Evolutionary conservation across 1,140 invertebrate species (phyloP).

Genomic region (Lepidotrigona ventralis): DNA sequence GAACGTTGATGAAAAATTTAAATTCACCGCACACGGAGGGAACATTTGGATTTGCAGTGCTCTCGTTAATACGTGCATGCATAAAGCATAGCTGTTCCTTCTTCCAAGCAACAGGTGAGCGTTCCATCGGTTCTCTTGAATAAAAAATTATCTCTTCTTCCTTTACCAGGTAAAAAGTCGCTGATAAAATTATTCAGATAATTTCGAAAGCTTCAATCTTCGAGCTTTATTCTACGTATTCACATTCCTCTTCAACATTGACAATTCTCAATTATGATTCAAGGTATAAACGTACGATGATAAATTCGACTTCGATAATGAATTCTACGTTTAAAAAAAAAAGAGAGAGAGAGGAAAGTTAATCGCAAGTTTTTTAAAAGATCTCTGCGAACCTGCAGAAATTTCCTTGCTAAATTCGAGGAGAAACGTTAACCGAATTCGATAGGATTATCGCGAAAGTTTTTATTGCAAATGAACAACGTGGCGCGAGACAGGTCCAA

Average conservation of each 20-base stretch:
- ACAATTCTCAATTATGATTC: too few species aligned
- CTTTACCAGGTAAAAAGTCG: too few species aligned
- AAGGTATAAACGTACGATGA: too few species aligned
- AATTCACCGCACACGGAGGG: too few species aligned
- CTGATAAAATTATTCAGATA: neutral
- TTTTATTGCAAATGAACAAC: neutral
- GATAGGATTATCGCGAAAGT: neutral
- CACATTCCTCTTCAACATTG: too few species aligned
- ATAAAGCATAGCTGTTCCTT: neutral
- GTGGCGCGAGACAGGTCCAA: neutral
- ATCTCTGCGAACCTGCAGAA: too few species aligned
- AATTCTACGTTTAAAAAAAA: too few species aligned
- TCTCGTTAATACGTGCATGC: neutral
- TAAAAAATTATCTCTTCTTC: neutral
- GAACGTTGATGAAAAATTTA: too few species aligned
- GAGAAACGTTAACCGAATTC: neutral
- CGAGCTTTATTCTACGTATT: neutral
- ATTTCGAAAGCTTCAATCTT: neutral
- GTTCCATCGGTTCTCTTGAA: neutral
- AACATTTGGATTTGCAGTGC: too few species aligned
- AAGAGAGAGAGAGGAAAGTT: neutral
- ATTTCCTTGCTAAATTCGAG: too few species aligned
- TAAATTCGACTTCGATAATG: too few species aligned
- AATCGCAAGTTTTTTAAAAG: neutral
- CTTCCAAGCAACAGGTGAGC: neutral